Percentiles rank a stretch among this genome's conserved stretches.
Conservation (phyloP, 2,888 invertebrate species). For the Keiferia lycopersicella region DNA sequence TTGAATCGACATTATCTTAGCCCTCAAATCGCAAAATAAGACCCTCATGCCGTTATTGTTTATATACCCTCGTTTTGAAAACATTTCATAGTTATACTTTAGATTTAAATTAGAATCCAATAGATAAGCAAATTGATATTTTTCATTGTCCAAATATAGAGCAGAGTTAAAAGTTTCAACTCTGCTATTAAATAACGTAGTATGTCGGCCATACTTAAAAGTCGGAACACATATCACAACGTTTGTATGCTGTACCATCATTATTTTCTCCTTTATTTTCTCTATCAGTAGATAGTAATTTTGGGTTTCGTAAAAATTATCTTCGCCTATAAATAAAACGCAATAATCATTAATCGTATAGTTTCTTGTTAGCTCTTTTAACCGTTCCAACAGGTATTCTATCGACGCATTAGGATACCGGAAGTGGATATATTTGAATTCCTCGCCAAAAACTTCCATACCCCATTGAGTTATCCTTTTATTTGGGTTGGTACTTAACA, state of each 20-base stretch:
- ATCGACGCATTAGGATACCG: neutral
- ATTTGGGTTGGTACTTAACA: neutral
- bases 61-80: neutral
- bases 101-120: neutral
- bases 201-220: neutral
- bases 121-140: neutral
- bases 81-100: neutral
- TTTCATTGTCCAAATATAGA: neutral
- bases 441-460: neutral
- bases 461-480: neutral
- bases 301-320: neutral
- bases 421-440: neutral
- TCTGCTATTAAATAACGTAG: neutral
- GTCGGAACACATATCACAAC: neutral
- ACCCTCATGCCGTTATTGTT: conserved; percentile 3
- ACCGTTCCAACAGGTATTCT: neutral
- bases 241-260: neutral
- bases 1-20: neutral
- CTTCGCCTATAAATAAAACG: neutral
- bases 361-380: neutral
- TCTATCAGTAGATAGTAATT: neutral
- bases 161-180: neutral
- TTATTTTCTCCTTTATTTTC: neutral
- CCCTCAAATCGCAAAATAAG: neutral
- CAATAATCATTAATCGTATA: neutral